Percentiles rank a stretch among this genome's conserved stretches.
Evolutionary conservation across 2,888 invertebrate genomes (phyloP).

Genomic region (Noctua comes): DNA sequence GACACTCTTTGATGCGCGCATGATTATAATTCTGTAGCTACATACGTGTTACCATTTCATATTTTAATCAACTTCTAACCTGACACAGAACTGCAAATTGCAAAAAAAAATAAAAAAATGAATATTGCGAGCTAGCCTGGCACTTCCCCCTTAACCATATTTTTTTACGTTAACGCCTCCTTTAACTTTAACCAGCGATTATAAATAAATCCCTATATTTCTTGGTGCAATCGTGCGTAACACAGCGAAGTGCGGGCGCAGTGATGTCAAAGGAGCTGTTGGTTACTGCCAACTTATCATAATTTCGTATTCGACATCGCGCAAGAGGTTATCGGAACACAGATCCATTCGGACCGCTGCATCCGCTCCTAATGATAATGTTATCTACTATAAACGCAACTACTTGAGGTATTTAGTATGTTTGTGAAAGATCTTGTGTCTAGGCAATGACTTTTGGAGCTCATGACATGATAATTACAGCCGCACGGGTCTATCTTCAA

Average conservation of each 20-base stretch:
- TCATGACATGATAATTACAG: background rate
- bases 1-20: too few relatives aligned
- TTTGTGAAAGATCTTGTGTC: conserved; percentile 24
- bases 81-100: too few relatives aligned
- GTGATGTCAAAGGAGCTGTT: conserved; percentile 80
- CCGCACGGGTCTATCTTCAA: too few relatives aligned
- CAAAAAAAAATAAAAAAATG: too few relatives aligned
- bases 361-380: conserved; percentile 80
- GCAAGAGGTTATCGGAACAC: conserved; percentile 79
- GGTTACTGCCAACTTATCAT: conserved; percentile 75
- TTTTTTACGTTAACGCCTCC: too few relatives aligned
- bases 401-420: conserved; percentile 25
- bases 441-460: background rate
- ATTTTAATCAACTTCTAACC: too few relatives aligned
- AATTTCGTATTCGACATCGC: conserved; percentile 71
- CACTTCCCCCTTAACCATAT: too few relatives aligned
- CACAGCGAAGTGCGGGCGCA: conserved; percentile 68
- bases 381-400: conserved; percentile 55
- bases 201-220: background rate
- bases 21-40: too few relatives aligned
- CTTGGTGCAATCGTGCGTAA: conserved; percentile 61
- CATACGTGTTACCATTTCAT: too few relatives aligned
- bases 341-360: conserved; percentile 76
- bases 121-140: too few relatives aligned
- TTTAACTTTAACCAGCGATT: background rate